Evolutionary conservation across 2,113 vertebrate species (phyloP).

Genomic region (Sander vitreus): DNA sequence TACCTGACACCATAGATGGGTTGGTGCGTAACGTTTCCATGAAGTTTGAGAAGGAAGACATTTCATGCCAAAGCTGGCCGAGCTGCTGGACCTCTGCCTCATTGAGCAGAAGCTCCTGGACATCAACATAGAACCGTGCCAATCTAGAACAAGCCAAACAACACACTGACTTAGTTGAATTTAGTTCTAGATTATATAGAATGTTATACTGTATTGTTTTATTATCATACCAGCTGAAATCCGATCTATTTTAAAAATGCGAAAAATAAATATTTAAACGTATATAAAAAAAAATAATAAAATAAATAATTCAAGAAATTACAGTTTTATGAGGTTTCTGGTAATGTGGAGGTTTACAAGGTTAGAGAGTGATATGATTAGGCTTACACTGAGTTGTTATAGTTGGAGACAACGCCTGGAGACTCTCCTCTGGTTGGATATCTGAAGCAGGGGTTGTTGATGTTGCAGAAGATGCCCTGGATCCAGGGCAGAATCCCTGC

Average conservation of each 20-base stretch:
- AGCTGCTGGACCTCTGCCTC: conserved; percentile 85
- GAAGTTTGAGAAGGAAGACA: conserved; percentile 87
- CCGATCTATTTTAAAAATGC: not conserved
- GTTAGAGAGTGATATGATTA: not conserved
- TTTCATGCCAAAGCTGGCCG: conserved; percentile 88
- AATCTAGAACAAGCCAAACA: conserved; percentile 81
- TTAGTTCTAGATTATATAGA: not conserved
- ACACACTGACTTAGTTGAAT: not conserved
- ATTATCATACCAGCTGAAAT: not conserved
- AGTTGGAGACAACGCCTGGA: conserved; percentile 94
- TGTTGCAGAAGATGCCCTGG: conserved; percentile 96
- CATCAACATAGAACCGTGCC: conserved; percentile 90
- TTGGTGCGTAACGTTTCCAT: conserved; percentile 90
- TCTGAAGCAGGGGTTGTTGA: conserved; percentile 95
- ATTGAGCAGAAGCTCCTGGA: conserved; percentile 88
- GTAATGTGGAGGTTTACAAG: not conserved
- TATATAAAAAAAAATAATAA: not conserved
- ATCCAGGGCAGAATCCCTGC: conserved; percentile 94
- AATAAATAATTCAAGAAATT: not conserved
- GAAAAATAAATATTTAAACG: not conserved
- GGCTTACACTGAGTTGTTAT: conserved; percentile 95
- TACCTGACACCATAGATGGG: conserved; percentile 89
- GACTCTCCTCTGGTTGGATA: conserved; percentile 90
- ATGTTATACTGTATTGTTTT: not conserved
- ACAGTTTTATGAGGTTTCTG: not conserved